Evolutionary conservation across 2,113 vertebrate species (phyloP).

Genomic region (Leucoraja erinaceus): DNA sequence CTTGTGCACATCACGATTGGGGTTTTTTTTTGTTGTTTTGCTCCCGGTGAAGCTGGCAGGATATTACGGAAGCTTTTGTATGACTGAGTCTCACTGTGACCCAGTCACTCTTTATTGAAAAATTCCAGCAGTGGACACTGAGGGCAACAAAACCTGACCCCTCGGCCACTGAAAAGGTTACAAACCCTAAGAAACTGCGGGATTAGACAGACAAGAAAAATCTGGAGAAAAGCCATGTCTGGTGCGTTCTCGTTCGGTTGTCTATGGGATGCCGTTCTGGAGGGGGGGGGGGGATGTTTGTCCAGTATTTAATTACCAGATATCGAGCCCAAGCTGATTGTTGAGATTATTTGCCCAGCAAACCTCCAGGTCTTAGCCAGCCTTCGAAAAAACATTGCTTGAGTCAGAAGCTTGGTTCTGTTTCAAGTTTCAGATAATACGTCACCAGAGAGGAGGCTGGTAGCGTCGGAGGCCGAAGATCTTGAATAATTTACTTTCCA

Average conservation of each 20-base stretch:
- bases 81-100: slow-evolving; percentile 67
- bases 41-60: slow-evolving; percentile 60
- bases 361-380: slow-evolving; percentile 73
- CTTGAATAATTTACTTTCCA: not conserved
- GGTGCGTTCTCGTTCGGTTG: slow-evolving; percentile 62
- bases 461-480: not conserved
- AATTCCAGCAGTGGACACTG: slow-evolving; percentile 85
- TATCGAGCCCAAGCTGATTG: slow-evolving; percentile 82
- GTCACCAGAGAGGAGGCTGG: not conserved
- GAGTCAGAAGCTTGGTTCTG: slow-evolving; percentile 44
- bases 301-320: slow-evolving; percentile 92
- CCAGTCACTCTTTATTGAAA: slow-evolving; percentile 99
- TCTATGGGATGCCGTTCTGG: slow-evolving; percentile 68
- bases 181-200: slow-evolving; percentile 85
- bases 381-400: slow-evolving; percentile 63
- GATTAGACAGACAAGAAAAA: slow-evolving; percentile 75
- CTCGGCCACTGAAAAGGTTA: slow-evolving; percentile 82
- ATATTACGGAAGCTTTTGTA: slow-evolving; percentile 94
- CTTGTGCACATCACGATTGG: slow-evolving; percentile 70
- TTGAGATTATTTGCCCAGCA: slow-evolving; percentile 82
- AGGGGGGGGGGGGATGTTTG: slow-evolving; percentile 96
- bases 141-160: slow-evolving; percentile 76
- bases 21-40: slow-evolving; percentile 57
- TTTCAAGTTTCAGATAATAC: slow-evolving; percentile 2
- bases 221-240: slow-evolving; percentile 71